Percentiles rank a stretch among this genome's conserved stretches.
Evolutionary conservation across 2,113 vertebrate genomes (phyloP).

Genomic region (Phasianus colchicus): DNA sequence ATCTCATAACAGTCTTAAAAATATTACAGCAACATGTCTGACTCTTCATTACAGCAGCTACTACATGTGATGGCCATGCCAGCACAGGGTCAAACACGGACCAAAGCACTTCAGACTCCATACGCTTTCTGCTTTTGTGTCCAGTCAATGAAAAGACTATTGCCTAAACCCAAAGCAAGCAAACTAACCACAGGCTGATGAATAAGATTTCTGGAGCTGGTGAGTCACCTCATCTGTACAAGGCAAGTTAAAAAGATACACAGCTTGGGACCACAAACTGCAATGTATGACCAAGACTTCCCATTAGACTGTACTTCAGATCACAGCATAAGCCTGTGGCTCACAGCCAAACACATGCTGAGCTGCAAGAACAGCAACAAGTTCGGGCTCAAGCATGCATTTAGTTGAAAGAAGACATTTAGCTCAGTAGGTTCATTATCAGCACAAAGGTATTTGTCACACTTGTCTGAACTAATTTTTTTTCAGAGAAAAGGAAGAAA

Average conservation of each 20-base stretch:
- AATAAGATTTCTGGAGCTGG: not conserved
- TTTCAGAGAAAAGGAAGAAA: not conserved
- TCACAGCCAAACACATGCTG: accelerated
- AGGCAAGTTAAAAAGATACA: not conserved
- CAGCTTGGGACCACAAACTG: not conserved
- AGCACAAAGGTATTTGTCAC: not conserved
- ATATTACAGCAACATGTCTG: not conserved
- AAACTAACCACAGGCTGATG: not conserved
- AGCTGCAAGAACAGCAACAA: accelerated
- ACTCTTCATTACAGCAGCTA: not conserved
- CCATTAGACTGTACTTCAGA: accelerated
- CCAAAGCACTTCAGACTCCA: not conserved
- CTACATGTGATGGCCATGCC: accelerated
- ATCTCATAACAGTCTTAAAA: not conserved
- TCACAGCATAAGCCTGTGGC: not conserved
- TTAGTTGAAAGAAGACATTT: not conserved
- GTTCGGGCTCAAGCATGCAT: not conserved
- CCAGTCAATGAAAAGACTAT: not conserved
- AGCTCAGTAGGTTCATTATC: not conserved
- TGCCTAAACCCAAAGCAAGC: not conserved
- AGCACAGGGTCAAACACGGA: not conserved
- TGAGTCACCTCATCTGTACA: not conserved
- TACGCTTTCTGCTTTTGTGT: not conserved
- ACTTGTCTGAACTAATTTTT: not conserved
- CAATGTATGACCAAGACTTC: accelerated